Evolutionary conservation across 2,113 vertebrate genomes (phyloP), one percentile per base, ranked within the genome.

Genomic region (Pomatostomus ruficeps): DNA sequence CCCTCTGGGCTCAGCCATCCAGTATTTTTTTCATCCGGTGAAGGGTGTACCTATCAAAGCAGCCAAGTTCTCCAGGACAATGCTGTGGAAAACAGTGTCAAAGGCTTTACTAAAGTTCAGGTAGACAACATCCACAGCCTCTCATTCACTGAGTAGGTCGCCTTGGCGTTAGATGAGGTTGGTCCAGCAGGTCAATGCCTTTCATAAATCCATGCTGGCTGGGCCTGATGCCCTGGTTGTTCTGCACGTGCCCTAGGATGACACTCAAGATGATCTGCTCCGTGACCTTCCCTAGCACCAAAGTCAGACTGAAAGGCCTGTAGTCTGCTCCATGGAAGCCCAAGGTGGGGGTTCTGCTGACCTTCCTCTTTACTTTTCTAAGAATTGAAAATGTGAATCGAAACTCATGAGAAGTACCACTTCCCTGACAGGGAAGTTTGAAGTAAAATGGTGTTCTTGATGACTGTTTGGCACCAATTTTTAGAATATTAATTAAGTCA

Each of bases 171-270:
- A 57, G 38, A 48, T 5, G 18, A 59, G 38, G 29, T 36, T 61
- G 36, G 40, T 36, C 52, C n/a, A 74, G 26, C 25, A 33, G 31
- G 22, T 14, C 35, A 38, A 20, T 42, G 26, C 35, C 24, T 68
- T 75, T 48, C 18, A 35, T 28, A 62, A 70, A 76, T 18, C 15
- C 12, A 7, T 22, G 8, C 19, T 48, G 45, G 58, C 51, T 25
- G 35, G 29, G 58, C 22, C 20, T 77, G 15, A 29, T 66, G 5
- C 14, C 31, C 45, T 42, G 13, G 17, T 51, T 26, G 38, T 33
- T n/a, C 18, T n/a, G 14, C 51, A 45, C 0, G 0, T 70, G 43
- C 28, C 7, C 10, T 3, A 20, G 62, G 35, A 54, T 43, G 40
- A 38, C 45, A 61, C 21, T 24, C n/a, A 40, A 16, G 51, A 33